phyloP scores from a whole-genome alignment of 92 coral and sea anemone species.

The Parazoanthus atlanticus region DNA sequence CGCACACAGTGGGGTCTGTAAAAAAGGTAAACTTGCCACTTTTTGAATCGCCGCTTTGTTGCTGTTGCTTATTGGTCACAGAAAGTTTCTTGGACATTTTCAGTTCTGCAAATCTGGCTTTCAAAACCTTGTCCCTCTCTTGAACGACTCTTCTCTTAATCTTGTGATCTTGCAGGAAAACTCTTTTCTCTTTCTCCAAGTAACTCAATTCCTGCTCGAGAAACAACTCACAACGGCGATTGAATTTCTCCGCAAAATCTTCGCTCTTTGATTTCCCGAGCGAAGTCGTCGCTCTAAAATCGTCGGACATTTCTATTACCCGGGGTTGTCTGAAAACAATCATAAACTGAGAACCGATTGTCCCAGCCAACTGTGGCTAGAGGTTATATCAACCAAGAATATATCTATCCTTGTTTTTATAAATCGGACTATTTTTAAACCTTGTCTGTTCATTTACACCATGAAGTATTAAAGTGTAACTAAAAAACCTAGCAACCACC shows the following conservation, averaged over 20 bases:
- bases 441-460: slow-evolving; percentile 13
- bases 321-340: neutral
- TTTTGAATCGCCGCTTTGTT: neutral
- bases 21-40: neutral
- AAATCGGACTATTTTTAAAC: neutral
- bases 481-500: slow-evolving; percentile 3
- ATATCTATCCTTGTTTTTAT: neutral
- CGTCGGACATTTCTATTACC: neutral
- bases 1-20: neutral
- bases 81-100: neutral
- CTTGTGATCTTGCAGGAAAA: slow-evolving; percentile 11
- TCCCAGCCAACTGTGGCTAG: neutral
- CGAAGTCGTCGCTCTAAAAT: neutral
- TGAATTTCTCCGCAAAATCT: slow-evolving; percentile 21
- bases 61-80: neutral
- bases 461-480: neutral
- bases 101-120: neutral
- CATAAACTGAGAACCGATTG: neutral
- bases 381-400: neutral
- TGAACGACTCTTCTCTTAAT: neutral
- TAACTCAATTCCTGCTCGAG: neutral
- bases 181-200: slow-evolving; percentile 19
- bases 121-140: neutral
- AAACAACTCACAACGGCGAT: slow-evolving; percentile 14
- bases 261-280: neutral